Evolutionary conservation across 2,888 invertebrate genomes (phyloP).

Genomic region (Lampropteryx suffumata): DNA sequence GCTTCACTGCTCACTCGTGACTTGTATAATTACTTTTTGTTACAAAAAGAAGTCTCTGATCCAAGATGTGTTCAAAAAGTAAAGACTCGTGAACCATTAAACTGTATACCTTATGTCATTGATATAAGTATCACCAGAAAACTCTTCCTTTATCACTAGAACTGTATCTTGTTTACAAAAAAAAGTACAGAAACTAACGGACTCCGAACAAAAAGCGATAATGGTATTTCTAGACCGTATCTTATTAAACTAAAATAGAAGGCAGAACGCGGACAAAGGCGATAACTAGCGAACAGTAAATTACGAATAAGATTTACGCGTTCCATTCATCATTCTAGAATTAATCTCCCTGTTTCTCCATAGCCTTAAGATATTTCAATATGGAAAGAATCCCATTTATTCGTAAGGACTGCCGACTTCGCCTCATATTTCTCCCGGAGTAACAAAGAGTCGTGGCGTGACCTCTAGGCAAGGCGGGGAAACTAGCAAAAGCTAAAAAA

Average conservation of each 20-base stretch:
- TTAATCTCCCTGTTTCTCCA: constrained; percentile 64
- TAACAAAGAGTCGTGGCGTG: constrained; percentile 74
- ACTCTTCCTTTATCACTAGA: no score
- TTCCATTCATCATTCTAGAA: constrained; percentile 69
- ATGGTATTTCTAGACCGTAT: constrained; percentile 35
- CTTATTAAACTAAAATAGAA: constrained; percentile 39
- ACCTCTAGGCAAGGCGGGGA: constrained; percentile 63
- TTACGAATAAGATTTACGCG: constrained; percentile 69
- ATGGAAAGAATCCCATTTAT: constrained; percentile 76
- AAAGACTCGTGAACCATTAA: no score
- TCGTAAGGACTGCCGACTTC: constrained; percentile 59
- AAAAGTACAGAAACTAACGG: constrained; percentile 54
- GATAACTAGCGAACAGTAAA: constrained; percentile 67
- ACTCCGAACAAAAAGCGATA: constrained; percentile 59
- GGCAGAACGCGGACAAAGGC: constrained; percentile 52
- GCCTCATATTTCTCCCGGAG: constrained; percentile 75
- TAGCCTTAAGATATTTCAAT: constrained; percentile 76
- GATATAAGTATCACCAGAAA: no score
- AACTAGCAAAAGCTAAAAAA: constrained; percentile 65
- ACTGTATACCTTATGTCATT: no score
- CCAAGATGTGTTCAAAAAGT: constrained; percentile 12
- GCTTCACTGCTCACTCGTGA: constrained; percentile 68
- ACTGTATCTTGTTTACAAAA: constrained; percentile 47
- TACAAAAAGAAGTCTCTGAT: constrained; percentile 52
- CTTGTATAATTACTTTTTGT: constrained; percentile 71